Evolutionary conservation across 2,888 invertebrate genomes (phyloP).

Genomic region (Dorcus parallelipipedus): DNA sequence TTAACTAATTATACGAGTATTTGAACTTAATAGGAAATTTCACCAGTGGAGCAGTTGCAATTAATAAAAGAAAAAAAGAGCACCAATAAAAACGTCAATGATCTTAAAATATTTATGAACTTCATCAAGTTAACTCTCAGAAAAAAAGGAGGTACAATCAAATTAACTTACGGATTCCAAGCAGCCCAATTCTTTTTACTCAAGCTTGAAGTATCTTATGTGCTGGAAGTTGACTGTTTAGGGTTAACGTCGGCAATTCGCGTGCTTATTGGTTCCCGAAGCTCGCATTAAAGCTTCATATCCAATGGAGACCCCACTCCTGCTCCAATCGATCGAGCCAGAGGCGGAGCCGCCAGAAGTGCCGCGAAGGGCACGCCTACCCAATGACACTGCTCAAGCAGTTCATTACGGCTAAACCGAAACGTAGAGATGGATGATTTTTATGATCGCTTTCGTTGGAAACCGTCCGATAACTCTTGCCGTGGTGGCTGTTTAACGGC

Average conservation of each 20-base stretch:
- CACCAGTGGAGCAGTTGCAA: too few relatives aligned
- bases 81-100: too few relatives aligned
- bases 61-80: too few relatives aligned
- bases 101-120: too few relatives aligned
- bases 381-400: conserved; percentile 18
- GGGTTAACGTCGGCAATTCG: conserved; percentile 17
- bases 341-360: conserved; percentile 29
- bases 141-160: too few relatives aligned
- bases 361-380: conserved; percentile 15
- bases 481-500: conserved; percentile 7
- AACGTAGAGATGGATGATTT: conserved; percentile 31
- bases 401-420: conserved; percentile 35
- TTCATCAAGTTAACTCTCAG: too few relatives aligned
- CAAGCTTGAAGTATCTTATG: conserved; percentile 3
- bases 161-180: too few relatives aligned
- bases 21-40: too few relatives aligned
- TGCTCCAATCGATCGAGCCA: conserved; percentile 36
- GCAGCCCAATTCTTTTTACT: background rate
- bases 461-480: conserved; percentile 16
- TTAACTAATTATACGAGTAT: too few relatives aligned
- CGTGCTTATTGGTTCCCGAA: conserved; percentile 28
- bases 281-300: conserved; percentile 28
- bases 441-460: conserved; percentile 20
- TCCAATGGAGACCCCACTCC: conserved; percentile 37
- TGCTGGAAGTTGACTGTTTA: conserved; percentile 16